Base-by-base conservation (phyloP, 2,797 vertebrate genomes). In the Acipenser transmontanus region DNA sequence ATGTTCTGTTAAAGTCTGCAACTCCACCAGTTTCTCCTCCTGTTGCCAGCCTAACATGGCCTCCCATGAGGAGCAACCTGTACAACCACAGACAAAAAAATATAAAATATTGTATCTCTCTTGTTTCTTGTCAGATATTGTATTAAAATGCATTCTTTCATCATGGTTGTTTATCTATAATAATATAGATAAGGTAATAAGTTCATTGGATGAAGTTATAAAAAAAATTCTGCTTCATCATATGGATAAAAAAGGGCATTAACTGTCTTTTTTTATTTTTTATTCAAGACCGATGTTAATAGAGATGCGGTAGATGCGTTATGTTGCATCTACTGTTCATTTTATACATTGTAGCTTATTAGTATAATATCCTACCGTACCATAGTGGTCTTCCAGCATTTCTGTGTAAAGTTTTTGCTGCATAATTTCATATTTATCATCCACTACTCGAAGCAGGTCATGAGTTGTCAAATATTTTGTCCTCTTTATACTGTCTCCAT, bases 361-460 rank as follows among this genome's bases (percentile, higher is more conserved):
- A 50, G 11, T 34, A 47, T 17, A 54, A 54, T 12, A 1, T 9
- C n/a, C 57, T 70, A 34, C 13, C 79, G 81, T 79, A 92, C 91
- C 84, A 47, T 85, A 70, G 60, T 89, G 76, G 59, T 89, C 82
- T 77, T 83, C 79, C 12, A 91, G 83, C 89, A 91, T 92, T 74
- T 92, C 90, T 62, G 68, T 76, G 11, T 78, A 86, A 47, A 91
- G 82, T 62, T 72, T 73, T 51, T 80, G 80, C 12, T 68, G 77
- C 72, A 91, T 78, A 8, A 78, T 74, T 11, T 88, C 82, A 56
- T 90, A 91, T 72, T 91, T 92, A 62, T 84, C 80, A 34, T 84
- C 78, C 65, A 88, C 68, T 66, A 91, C 66, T 8, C 79, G 77
- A 12, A 89, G 77, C 54, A 88, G 9, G 1, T 91, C 86, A 8